Evolutionary conservation across 2,888 invertebrate genomes (phyloP), one percentile per base, ranked within the genome.

Genomic region (Drosophila subsilvestris): DNA sequence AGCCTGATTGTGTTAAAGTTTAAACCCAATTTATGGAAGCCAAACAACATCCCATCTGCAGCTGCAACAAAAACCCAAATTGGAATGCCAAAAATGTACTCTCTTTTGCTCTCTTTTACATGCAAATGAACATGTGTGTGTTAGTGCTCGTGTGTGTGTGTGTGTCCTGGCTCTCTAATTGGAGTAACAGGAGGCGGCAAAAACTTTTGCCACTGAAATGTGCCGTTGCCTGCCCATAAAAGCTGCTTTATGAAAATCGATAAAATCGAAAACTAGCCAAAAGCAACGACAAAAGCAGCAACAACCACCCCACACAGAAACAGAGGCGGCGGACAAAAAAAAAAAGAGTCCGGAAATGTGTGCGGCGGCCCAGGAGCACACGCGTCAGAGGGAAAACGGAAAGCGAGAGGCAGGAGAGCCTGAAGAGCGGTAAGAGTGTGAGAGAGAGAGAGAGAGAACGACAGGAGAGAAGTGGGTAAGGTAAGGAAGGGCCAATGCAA

Each of bases 251-350:
- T 76, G 72, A 87, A 85, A 85, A 85, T 85, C 85, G 75, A 85
- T 85, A 85, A 87, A 85, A 87, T 83, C 79, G 80, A 79, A 85
- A 85, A 87, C 80, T 80, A 87, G 79, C 86, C 75, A 75, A 45
- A 14, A 37, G 12, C 12, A 32, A 3, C 4, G 17, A n/a, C 27
- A 29, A 12, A 6, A 17, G 20, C 50, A 54, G 17, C 60, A 77
- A 62, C 79, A 66, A 78, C 78, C 82, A 80, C 65, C 76, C 42
- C 48, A 50, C 54, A 44, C 47, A 67, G 49, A n/a, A 44, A 47
- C 53, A 29, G 53, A 58, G 59, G 58, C 47, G 42, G 61, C 51
- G 25, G 48, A n/a, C 14, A 48, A 25, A 29, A 29, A 50, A 37
- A 59, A 59, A 62, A 20, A 65, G 45, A 65, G 66, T 32, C 80